Evolutionary conservation across 1,140 invertebrate genomes (phyloP).

Genomic region (Frieseomelitta varia): DNA sequence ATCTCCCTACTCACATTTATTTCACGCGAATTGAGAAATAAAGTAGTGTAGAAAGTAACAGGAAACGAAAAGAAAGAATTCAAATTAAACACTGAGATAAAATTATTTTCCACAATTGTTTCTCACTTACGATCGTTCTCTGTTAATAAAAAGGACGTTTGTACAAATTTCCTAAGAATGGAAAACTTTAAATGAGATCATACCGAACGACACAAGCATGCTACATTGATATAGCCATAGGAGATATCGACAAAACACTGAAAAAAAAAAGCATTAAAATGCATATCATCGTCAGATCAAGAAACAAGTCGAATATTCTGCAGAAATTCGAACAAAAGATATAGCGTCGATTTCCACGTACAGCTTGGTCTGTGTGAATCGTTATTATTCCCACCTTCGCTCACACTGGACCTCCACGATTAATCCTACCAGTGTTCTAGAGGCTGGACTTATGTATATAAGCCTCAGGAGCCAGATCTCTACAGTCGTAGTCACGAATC

Average conservation of each 20-base stretch:
- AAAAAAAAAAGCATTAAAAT: constrained; percentile 1
- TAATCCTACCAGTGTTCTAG: constrained; percentile 34
- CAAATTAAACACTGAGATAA: too few relatives aligned
- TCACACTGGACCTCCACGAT: neutral
- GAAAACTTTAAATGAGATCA: neutral
- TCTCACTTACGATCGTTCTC: too few relatives aligned
- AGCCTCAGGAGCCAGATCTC: constrained; percentile 7
- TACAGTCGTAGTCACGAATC: constrained; percentile 40
- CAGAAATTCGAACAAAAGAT: constrained; percentile 13
- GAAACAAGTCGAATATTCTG: neutral
- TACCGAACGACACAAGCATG: fast-evolving
- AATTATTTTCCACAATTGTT: neutral
- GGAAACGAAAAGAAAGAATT: too few relatives aligned
- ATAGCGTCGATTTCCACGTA: neutral
- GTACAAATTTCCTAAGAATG: neutral
- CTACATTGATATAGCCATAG: too few relatives aligned
- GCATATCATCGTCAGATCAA: neutral
- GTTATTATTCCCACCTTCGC: constrained; percentile 27
- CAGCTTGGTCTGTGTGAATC: constrained; percentile 24
- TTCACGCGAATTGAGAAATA: too few relatives aligned
- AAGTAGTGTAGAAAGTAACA: too few relatives aligned
- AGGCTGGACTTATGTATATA: constrained; percentile 47
- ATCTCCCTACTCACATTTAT: too few relatives aligned
- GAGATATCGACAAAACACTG: fast-evolving
- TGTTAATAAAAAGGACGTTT: neutral